Base-by-base conservation (phyloP, 2,888 invertebrate species). In the Terebella lapidaria region DNA sequence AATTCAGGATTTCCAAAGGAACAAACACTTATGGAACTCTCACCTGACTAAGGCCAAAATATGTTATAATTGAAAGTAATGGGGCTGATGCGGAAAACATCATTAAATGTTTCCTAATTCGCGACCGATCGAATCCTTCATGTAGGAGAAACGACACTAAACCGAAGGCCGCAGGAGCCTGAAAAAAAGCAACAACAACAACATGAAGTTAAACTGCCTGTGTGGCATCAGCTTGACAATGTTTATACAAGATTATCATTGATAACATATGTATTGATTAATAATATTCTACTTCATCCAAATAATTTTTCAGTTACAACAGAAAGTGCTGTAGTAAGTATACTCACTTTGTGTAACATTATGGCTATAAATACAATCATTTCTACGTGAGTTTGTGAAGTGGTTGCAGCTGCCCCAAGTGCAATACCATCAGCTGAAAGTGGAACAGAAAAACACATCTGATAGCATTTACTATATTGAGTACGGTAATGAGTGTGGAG, bases 141-240 rank as follows among this genome's bases (percentile, higher is more conserved):
- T 96, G 95, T 65, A 99, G 81, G 47, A 99, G 84, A 81, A 96
- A 97, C n/a, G 96, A 94, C 45, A 96, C 96, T 20, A 99, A 84
- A 0, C 97, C 99, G 83, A 99, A 99, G 0, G 99, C 95, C 2
- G 99, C 97, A 0, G 99, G 99, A 0, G 96, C 97, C 87, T 88
- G 72, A 25, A 59, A 25, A 18, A 26, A 3, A 22, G 24, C 15
- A 24, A 5, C n/a, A n/a, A n/a, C n/a, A n/a, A n/a, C n/a, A n/a
- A n/a, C n/a, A n/a, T n/a, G n/a, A n/a, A n/a, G n/a, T n/a, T n/a
- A n/a, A n/a, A n/a, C n/a, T n/a, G n/a, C n/a, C n/a, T n/a, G n/a
- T n/a, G n/a, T n/a, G n/a, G n/a, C n/a, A n/a, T n/a, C n/a, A n/a
- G n/a, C n/a, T n/a, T n/a, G n/a, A n/a, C n/a, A n/a, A n/a, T n/a